Base-by-base conservation (phyloP, 2,797 vertebrate genomes). In the Periophthalmus magnuspinnatus region DNA sequence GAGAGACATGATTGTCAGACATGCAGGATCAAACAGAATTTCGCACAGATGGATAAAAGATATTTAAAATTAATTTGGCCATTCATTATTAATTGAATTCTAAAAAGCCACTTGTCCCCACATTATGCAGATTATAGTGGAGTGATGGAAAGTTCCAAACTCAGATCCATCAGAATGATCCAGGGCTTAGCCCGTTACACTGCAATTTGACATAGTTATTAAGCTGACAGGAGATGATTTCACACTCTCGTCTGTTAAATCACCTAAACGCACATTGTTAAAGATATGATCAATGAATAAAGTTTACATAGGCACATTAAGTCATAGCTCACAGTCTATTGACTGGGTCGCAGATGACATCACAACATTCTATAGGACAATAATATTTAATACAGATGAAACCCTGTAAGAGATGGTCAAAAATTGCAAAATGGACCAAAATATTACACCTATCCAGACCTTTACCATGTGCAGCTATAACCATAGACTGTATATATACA, bases 81-180 rank as follows among this genome's bases (percentile, higher is more conserved):
- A 89, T 92, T 86, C 72, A 92, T 93, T 91, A 91, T 92, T 92
- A 89, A 91, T 87, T 92, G 86, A 88, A 89, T 91, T 89, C 81
- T 90, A 91, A 93, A 90, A 91, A 90, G 88, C 90, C 78, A 89
- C 82, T 90, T 88, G 83, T 64, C 62, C 63, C 28, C 63, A 83
- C 80, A 90, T 86, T 90, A 91, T 91, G 89, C 81, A 85, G 91
- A 91, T 91, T 69, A 19, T 47, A 81, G 75, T 38, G 70, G 70
- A 67, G 21, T 54, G 38, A 82, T 77, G 63, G 76, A 88, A 82
- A 78, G 77, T 84, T 82, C 74, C 83, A 55, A 82, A 83, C 72
- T 83, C 71, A 71, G 62, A 81, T 79, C 67, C 75, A 75, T 74
- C 71, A 80, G 78, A 82, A 70, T 86, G 65, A 81, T 73, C 75